These are phyloP conservation scores for Chironomus riparius DNA, from an alignment of 2,888 invertebrate species.

Conservation along the genomic window DNA sequence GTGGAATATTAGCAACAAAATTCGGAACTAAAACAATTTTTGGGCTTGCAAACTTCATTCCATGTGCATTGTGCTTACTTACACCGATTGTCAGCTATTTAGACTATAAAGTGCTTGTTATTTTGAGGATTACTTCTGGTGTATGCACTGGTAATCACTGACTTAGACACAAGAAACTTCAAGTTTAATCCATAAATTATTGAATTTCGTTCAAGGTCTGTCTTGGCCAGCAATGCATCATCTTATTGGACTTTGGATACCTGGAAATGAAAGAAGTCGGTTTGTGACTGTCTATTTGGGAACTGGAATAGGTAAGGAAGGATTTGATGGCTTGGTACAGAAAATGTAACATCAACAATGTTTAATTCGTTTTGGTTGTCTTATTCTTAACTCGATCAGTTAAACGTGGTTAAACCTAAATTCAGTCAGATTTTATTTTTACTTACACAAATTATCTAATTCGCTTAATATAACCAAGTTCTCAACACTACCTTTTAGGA, in stretches of 20 bases:
- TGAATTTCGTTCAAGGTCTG: slow-evolving; percentile 33
- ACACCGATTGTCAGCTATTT: slow-evolving; percentile 56
- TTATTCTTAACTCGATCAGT: no score
- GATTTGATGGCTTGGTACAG: no score
- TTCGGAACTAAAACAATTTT: slow-evolving; percentile 64
- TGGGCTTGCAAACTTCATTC: slow-evolving; percentile 55
- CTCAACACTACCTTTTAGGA: not conserved
- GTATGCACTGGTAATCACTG: slow-evolving; percentile 43
- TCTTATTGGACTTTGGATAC: slow-evolving; percentile 72
- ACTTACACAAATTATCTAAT: no score
- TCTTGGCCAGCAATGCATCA: slow-evolving; percentile 14
- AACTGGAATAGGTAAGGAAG: slow-evolving; percentile 49
- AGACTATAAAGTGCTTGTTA: slow-evolving; percentile 49
- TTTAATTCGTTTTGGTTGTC: no score
- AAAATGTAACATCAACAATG: no score
- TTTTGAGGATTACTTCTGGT: slow-evolving; percentile 57
- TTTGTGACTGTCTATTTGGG: slow-evolving; percentile 56
- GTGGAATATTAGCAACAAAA: slow-evolving; percentile 56
- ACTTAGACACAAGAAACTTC: no score
- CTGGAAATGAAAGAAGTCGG: slow-evolving; percentile 67
- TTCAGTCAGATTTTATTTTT: no score
- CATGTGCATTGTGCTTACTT: slow-evolving; percentile 54
- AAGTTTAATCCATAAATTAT: no score
- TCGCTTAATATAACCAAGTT: no score
- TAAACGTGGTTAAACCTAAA: no score